These are phyloP conservation scores for Prenolepis imparis DNA, from an alignment of 2,888 invertebrate species.

Conservation along the genomic window DNA sequence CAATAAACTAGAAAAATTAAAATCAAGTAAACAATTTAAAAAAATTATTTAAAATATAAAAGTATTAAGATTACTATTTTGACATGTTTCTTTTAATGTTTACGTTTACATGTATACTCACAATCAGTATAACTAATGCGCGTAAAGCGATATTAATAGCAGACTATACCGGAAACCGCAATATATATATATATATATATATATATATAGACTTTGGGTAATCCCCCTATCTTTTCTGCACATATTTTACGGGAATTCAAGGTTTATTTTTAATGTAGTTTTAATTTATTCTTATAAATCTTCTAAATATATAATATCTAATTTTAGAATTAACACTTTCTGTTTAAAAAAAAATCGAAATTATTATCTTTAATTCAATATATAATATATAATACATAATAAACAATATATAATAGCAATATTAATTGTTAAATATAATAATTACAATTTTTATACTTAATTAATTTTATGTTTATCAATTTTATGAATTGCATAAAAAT, in stretches of 20 bases:
- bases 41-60: not conserved
- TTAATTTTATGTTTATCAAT: not conserved
- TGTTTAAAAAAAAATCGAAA: not conserved
- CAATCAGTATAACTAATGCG: not conserved
- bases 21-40: not conserved
- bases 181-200: too few species aligned
- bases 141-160: not conserved
- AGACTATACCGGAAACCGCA: constrained; percentile 29
- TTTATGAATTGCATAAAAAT: not conserved
- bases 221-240: not conserved
- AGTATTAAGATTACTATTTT: not conserved
- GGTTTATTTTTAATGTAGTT: not conserved
- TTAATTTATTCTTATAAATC: not conserved
- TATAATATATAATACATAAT: too few species aligned
- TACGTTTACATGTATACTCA: not conserved
- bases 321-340: not conserved
- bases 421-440: not conserved
- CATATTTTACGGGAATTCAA: not conserved
- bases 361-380: not conserved
- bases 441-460: not conserved
- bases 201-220: constrained; percentile 30
- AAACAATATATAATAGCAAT: not conserved
- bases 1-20: too few species aligned
- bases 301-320: too few species aligned
- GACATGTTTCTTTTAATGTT: not conserved